phyloP scores from a whole-genome alignment of 2,797 vertebrate genomes.

The Spinibarbus caldwelli region DNA sequence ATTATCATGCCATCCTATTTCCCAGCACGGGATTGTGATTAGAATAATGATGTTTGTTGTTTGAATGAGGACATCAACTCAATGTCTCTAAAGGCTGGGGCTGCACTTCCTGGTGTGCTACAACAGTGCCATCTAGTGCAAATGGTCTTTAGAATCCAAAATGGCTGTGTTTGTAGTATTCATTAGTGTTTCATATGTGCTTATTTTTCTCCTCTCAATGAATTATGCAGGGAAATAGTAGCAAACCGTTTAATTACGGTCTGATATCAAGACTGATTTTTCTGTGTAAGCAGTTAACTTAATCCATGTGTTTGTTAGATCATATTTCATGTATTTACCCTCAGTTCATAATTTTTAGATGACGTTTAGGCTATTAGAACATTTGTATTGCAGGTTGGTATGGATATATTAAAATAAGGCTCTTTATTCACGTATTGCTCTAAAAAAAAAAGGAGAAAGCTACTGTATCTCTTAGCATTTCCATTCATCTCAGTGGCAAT shows the following conservation, averaged over 20 bases:
- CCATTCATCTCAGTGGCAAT: neutral
- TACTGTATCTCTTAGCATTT: neutral
- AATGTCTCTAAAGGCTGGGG: neutral
- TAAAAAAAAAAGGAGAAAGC: neutral
- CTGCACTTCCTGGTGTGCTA: constrained; percentile 53
- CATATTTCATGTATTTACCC: constrained; percentile 26
- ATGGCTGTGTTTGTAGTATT: constrained; percentile 34
- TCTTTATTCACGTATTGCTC: neutral
- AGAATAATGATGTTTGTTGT: constrained; percentile 47
- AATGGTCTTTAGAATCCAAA: constrained; percentile 18
- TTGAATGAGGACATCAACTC: constrained; percentile 51
- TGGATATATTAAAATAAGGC: neutral
- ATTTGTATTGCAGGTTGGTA: neutral
- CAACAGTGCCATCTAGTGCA: constrained; percentile 80
- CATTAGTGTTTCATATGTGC: neutral
- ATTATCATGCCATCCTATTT: constrained; percentile 72
- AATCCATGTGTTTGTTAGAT: constrained; percentile 45
- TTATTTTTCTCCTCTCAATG: constrained; percentile 19
- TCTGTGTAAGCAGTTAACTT: constrained; percentile 42
- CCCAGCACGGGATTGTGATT: constrained; percentile 54
- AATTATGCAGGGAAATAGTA: constrained; percentile 47
- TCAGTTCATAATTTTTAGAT: constrained; percentile 15
- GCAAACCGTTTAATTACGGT: constrained; percentile 52
- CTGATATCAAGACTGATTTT: constrained; percentile 38
- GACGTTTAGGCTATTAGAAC: neutral